Base-by-base conservation (phyloP, 2,888 invertebrate species). In the Ophion ventricosus region DNA sequence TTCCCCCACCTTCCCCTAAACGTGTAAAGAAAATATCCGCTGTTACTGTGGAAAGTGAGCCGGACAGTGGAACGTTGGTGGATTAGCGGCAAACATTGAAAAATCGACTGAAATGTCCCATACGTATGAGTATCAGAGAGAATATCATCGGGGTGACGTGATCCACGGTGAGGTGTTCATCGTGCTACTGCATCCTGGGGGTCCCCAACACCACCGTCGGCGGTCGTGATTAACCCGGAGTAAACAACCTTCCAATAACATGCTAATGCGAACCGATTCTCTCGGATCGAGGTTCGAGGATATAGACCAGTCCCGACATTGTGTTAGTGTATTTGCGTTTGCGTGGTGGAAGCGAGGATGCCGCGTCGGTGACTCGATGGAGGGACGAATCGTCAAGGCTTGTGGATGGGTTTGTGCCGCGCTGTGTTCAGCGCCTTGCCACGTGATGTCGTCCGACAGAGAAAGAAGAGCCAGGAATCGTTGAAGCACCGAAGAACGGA, bases 201-300 rank as follows among this genome's bases (percentile, higher is more conserved):
- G 61, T 29, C 67, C 54, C 54, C 49, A 17, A 61, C 66, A 67
- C 72, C 59, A 80, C 72, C 63, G 26, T 76, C 64, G 82, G 85
- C 78, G 66, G 86, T 86, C 86, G 87, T 89, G 91, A 92, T 92
- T 92, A 92, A 91, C 90, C 87, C 88, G 82, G 89, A 87, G 92
- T 91, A 91, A 92, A 92, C 92, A 92, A 90, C 88, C 88, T 88
- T 88, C 91, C 91, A 92, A 92, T 92, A 92, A 92, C 91, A 92
- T 92, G 92, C 91, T 91, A 92, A 92, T 91, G 91, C 88, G 89
- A 89, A 85, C 86, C 86, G 88, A 87, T 86, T 86, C 76, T 82
- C 70, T 67, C 43, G 82, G 75, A 67, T 84, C 76, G 79, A 57
- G 67, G 56, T 57, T 56, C 66, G 23, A 26, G 35, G 26, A 26